phyloP scores from a whole-genome alignment of 2,113 vertebrate genomes.

The Delphinapterus leucas region DNA sequence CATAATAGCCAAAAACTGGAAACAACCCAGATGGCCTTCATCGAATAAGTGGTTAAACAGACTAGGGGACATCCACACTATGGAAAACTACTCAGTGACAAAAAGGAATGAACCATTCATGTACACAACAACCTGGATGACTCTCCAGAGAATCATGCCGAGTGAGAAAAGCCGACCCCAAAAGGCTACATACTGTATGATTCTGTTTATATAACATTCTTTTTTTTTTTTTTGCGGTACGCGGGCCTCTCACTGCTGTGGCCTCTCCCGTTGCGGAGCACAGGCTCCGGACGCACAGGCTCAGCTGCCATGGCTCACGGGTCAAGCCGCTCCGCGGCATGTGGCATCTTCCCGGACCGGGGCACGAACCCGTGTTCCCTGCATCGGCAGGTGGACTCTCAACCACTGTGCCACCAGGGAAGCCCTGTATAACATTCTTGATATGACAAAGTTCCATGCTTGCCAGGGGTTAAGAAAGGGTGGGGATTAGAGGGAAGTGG shows the following conservation, averaged over 20 bases:
- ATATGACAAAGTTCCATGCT: neutral
- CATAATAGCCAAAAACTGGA: neutral
- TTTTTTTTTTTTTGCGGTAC: neutral
- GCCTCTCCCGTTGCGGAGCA: no score
- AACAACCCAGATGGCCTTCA: slow-evolving; percentile 8
- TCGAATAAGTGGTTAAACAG: neutral
- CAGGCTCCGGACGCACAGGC: no score
- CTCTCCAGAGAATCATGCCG: neutral
- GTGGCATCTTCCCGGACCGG: no score
- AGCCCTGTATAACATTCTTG: neutral
- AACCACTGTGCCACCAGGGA: no score
- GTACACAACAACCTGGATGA: neutral
- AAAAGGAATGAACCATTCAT: neutral
- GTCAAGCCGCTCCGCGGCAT: no score
- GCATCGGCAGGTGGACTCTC: no score
- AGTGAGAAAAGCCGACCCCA: neutral
- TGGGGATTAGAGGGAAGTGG: neutral
- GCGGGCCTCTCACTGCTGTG: no score
- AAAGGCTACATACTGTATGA: neutral
- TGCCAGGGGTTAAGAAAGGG: neutral
- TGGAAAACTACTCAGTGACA: neutral
- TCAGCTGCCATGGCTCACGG: no score
- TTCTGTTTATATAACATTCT: neutral
- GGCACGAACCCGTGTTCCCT: no score
- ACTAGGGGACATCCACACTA: neutral